phyloP scores from a whole-genome alignment of 2,888 invertebrate species.

The Escarpia spicata region DNA sequence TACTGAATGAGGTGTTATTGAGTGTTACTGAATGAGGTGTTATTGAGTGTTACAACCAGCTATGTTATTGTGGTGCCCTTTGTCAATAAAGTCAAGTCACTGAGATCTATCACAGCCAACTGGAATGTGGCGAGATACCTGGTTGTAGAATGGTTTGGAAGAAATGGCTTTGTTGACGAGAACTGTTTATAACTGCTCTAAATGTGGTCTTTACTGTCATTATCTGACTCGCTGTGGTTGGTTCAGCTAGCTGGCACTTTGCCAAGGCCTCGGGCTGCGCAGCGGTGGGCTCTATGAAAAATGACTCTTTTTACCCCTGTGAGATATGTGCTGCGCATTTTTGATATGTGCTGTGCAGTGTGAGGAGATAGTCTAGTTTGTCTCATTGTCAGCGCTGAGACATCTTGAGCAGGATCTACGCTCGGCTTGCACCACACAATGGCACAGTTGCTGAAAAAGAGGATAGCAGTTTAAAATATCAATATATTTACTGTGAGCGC shows the following conservation, averaged over 20 bases:
- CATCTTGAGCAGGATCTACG: background rate
- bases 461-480: slow-evolving; percentile 1
- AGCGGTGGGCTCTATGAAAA: background rate
- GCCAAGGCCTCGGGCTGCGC: background rate
- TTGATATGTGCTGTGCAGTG: background rate
- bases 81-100: background rate
- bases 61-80: background rate
- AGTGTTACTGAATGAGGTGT: too few relatives aligned
- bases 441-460: background rate
- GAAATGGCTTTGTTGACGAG: slow-evolving; percentile 4
- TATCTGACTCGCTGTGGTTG: background rate
- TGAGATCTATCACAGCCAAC: background rate
- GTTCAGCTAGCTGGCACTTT: background rate
- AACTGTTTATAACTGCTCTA: slow-evolving; percentile 1
- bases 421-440: background rate
- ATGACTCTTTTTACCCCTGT: background rate
- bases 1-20: too few relatives aligned
- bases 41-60: background rate
- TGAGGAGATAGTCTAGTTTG: background rate
- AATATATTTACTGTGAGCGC: background rate
- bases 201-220: slow-evolving; percentile 10
- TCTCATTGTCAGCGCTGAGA: background rate
- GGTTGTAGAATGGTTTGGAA: background rate
- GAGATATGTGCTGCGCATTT: slow-evolving; percentile 16
- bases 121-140: background rate